These are phyloP conservation scores for Noctua comes DNA, from an alignment of 2,888 invertebrate species.

Conservation along the genomic window DNA sequence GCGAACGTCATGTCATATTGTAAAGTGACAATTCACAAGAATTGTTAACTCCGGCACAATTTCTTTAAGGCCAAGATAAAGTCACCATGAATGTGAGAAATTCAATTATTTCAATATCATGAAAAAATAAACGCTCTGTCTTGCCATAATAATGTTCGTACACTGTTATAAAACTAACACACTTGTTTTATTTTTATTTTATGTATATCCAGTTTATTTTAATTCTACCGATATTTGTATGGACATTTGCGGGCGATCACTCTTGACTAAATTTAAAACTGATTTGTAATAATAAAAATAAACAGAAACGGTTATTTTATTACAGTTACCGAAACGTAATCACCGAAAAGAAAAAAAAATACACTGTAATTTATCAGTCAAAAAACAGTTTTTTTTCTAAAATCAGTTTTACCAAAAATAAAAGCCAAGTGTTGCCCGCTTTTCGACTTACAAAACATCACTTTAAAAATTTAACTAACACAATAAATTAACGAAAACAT, in stretches of 20 bases:
- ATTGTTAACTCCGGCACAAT: constrained; percentile 30
- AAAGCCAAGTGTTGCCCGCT: constrained; percentile 43
- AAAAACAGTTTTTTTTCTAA: neutral
- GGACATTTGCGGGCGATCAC: constrained; percentile 74
- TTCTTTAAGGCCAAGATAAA: constrained; percentile 59
- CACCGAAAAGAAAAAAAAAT: constrained; percentile 14
- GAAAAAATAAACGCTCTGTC: constrained; percentile 87
- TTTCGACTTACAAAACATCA: constrained; percentile 66
- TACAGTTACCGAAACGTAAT: constrained; percentile 3
- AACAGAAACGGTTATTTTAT: constrained; percentile 19
- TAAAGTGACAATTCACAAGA: constrained; percentile 28
- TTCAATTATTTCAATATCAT: constrained; percentile 77
- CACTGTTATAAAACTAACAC: constrained; percentile 83
- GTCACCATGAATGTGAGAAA: constrained; percentile 66
- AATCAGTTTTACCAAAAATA: constrained; percentile 39
- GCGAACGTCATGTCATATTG: constrained; percentile 41
- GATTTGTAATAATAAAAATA: constrained; percentile 11
- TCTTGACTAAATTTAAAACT: constrained; percentile 44
- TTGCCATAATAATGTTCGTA: constrained; percentile 72
- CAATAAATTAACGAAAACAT: constrained; percentile 76
- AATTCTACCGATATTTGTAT: constrained; percentile 81
- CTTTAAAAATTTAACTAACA: constrained; percentile 73
- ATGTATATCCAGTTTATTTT: constrained; percentile 62
- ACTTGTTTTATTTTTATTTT: constrained; percentile 68
- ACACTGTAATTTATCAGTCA: constrained; percentile 29